Percentiles rank a stretch among this genome's conserved stretches.
Conservation (phyloP, 2,797 vertebrate species). For the Eurystomus glaucurus region DNA sequence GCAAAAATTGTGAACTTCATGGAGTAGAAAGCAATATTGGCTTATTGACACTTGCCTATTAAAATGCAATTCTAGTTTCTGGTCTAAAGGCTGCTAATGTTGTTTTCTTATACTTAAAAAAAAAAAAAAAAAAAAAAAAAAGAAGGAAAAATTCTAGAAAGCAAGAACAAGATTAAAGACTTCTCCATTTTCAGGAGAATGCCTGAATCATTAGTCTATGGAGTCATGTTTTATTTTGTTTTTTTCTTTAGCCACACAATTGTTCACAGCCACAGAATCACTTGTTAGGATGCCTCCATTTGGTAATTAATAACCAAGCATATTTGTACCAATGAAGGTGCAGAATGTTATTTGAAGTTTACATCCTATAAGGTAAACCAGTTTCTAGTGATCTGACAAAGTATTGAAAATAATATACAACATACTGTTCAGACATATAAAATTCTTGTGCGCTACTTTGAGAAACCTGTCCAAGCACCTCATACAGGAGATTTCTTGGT, state of each 20-base stretch:
- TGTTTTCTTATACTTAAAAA: not conserved
- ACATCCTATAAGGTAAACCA: not conserved
- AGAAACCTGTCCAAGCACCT: not conserved
- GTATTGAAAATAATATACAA: not conserved
- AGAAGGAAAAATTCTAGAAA: not conserved
- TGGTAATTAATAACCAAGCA: not conserved
- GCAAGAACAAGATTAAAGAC: not conserved
- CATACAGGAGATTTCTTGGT: not conserved
- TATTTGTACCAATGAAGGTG: not conserved
- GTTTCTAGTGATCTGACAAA: not conserved
- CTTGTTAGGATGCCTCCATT: not conserved
- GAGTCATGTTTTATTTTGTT: not conserved
- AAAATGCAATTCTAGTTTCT: not conserved
- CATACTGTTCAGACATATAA: accelerated
- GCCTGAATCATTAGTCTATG: accelerated
- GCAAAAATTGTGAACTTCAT: not conserved
- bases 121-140: not conserved
- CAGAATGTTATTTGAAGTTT: not conserved
- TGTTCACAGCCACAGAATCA: not conserved
- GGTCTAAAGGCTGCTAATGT: not conserved
- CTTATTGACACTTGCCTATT: not conserved
- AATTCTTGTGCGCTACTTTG: not conserved
- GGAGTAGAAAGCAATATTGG: not conserved
- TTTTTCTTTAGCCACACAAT: not conserved
- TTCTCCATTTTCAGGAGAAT: not conserved